These are phyloP conservation scores for Cryptoblepharus egeriae DNA, from an alignment of 2,797 vertebrate species.

Conservation along the genomic window DNA sequence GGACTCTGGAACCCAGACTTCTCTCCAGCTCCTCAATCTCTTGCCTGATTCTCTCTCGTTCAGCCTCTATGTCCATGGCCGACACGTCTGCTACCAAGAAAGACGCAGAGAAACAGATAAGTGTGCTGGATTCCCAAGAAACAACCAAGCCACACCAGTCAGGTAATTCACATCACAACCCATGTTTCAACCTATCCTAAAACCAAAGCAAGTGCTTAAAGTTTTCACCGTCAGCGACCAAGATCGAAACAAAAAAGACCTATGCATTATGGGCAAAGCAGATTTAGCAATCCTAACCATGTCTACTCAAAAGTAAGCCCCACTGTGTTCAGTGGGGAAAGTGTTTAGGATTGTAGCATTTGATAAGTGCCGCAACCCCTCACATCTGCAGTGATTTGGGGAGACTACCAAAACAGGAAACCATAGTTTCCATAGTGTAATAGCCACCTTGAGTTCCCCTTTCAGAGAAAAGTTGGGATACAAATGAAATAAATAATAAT, in stretches of 20 bases:
- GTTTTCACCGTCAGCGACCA: neutral
- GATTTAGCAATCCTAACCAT: no score
- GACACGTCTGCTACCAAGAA: neutral
- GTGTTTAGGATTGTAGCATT: no score
- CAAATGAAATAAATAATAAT: no score
- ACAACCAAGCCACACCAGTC: neutral
- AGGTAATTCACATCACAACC: neutral
- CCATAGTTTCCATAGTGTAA: no score
- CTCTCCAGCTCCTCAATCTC: conserved; percentile 83
- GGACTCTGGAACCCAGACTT: conserved; percentile 69
- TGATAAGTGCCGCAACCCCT: neutral
- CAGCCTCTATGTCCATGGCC: conserved; percentile 65
- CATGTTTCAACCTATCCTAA: no score
- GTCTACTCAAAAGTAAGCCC: no score
- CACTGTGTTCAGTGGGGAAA: no score
- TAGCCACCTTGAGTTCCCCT: no score
- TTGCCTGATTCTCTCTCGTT: conserved; percentile 78
- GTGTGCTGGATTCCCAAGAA: no score
- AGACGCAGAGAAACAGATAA: neutral
- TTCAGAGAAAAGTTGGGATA: no score
- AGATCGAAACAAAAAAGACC: no score
- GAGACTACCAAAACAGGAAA: neutral
- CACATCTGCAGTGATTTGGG: neutral
- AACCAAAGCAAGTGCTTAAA: neutral
- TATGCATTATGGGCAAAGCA: neutral